Conservation (phyloP, 2,888 invertebrate genomes). For the Lithodes maja region DNA sequence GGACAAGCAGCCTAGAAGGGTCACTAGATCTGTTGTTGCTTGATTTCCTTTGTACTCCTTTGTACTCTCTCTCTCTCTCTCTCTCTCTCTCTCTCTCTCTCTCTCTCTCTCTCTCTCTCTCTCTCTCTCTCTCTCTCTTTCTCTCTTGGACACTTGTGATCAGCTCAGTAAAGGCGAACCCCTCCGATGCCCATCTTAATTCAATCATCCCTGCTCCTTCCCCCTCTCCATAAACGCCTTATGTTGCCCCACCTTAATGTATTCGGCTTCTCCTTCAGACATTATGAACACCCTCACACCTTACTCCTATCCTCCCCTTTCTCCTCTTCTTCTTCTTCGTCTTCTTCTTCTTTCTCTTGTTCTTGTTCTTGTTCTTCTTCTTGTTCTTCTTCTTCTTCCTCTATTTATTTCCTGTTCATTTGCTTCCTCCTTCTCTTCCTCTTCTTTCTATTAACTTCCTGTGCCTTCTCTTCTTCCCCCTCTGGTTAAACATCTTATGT, state of each 20-base stretch:
- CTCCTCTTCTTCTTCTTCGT: background rate
- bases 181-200: background rate
- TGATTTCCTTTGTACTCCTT: background rate
- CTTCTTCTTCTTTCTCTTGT: background rate
- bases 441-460: background rate
- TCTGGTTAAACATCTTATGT: background rate
- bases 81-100: background rate
- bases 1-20: too few species aligned
- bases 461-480: background rate
- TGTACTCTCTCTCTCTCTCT: background rate
- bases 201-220: background rate
- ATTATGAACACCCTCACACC: background rate
- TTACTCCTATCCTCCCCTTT: background rate
- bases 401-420: background rate
- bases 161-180: background rate
- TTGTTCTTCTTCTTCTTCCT: background rate
- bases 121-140: slow-evolving; percentile 14
- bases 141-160: background rate
- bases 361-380: background rate
- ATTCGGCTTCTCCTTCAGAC: background rate
- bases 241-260: background rate
- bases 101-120: background rate
- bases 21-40: too few species aligned
- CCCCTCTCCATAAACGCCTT: background rate
- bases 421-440: background rate